phyloP scores from a whole-genome alignment of 2,797 vertebrate genomes.

The Mus spretus region DNA sequence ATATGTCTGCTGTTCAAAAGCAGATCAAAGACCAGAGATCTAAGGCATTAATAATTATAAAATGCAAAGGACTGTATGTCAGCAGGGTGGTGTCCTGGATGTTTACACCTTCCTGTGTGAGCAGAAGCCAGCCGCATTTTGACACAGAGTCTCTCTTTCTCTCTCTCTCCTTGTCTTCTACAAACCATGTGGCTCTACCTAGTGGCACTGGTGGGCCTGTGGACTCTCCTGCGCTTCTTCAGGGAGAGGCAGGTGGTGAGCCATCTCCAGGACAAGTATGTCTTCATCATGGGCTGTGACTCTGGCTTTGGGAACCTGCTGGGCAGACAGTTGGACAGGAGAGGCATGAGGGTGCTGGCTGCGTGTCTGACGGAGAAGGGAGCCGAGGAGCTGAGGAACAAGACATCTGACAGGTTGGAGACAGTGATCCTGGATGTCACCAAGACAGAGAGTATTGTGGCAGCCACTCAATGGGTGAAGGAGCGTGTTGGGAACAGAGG shows the following conservation, averaged over 20 bases:
- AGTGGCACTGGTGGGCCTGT: conserved; percentile 63
- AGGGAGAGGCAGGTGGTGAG: conserved; percentile 72
- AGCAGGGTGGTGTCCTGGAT: not conserved
- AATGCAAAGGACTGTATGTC: too few species aligned
- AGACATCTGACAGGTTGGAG: conserved; percentile 47
- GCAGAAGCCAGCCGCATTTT: not conserved
- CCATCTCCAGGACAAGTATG: too few species aligned
- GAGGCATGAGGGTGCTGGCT: too few species aligned
- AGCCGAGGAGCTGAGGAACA: too few species aligned
- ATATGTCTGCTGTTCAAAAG: too few species aligned
- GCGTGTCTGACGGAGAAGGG: too few species aligned
- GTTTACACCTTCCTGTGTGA: not conserved
- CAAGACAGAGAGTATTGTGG: conserved; percentile 68
- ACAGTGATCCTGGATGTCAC: conserved; percentile 67
- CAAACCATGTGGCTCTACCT: conserved; percentile 76
- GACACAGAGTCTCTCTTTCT: not conserved
- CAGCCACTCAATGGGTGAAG: conserved; percentile 67
- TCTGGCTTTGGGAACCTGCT: conserved; percentile 92
- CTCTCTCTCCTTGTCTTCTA: not conserved
- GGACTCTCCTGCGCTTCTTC: conserved; percentile 71
- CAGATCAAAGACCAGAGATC: too few species aligned
- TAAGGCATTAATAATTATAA: not conserved
- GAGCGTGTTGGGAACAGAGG: conserved; percentile 59
- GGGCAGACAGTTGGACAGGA: conserved; percentile 90
- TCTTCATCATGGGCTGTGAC: too few species aligned